Conservation (phyloP, 1,140 invertebrate species). For the Musca domestica region DNA sequence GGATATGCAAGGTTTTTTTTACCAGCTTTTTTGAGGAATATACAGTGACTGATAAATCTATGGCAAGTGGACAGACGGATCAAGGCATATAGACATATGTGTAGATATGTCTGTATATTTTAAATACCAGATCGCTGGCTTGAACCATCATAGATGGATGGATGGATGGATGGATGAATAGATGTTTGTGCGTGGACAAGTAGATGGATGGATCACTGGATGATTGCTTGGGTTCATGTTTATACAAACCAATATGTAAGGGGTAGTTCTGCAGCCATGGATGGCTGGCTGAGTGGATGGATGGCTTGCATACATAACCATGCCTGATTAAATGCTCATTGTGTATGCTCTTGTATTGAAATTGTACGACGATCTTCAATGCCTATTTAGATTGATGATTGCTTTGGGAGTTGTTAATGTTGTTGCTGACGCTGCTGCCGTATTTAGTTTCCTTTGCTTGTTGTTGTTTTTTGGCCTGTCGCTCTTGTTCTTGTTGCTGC, state of each 20-base stretch:
- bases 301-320: neutral
- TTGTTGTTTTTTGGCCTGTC: neutral
- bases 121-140: too few species aligned
- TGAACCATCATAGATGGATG: too few species aligned
- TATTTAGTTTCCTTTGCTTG: neutral
- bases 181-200: neutral
- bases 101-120: too few species aligned
- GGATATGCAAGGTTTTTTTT: neutral
- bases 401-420: conserved; percentile 18
- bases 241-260: neutral
- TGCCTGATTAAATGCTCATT: conserved; percentile 17
- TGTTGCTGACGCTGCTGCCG: neutral
- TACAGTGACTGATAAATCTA: too few species aligned
- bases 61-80: too few species aligned
- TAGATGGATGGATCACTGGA: neutral
- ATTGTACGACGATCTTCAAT: conserved; percentile 2
- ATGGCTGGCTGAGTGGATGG: neutral
- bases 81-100: too few species aligned
- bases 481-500: neutral
- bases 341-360: neutral
- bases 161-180: conserved; percentile 7
- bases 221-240: neutral
- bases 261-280: neutral
- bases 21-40: too few species aligned
- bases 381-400: conserved; percentile 16